Conservation (phyloP, 2,113 vertebrate species). For the Anser cygnoides region DNA sequence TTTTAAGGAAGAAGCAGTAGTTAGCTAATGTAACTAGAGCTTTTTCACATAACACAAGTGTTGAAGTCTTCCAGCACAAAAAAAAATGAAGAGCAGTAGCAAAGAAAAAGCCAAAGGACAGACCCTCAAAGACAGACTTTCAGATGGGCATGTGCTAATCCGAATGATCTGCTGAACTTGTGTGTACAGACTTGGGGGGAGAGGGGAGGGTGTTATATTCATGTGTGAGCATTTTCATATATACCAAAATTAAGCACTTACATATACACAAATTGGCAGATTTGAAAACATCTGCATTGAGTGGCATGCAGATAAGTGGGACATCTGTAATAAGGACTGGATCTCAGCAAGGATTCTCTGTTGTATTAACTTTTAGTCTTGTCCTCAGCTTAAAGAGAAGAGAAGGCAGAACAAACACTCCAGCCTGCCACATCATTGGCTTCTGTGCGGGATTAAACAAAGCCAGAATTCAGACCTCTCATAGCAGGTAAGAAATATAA, state of each 20-base stretch:
- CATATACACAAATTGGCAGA: background rate
- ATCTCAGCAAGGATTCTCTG: background rate
- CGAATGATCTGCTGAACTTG: background rate
- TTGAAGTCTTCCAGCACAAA: background rate
- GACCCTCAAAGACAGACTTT: background rate
- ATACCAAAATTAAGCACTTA: background rate
- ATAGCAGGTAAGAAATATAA: constrained; percentile 7
- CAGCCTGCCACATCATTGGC: background rate
- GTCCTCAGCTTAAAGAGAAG: background rate
- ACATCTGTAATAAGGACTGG: background rate
- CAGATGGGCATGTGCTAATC: background rate
- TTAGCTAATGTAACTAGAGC: background rate
- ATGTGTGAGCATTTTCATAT: background rate
- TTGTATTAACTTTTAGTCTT: background rate
- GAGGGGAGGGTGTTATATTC: background rate
- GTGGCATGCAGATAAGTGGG: fast-evolving
- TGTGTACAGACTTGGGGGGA: background rate
- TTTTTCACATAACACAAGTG: background rate
- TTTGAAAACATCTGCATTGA: background rate
- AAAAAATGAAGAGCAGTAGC: background rate
- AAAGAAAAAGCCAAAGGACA: background rate
- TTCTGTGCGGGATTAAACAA: background rate
- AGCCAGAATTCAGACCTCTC: background rate
- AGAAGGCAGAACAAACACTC: background rate
- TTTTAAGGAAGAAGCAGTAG: background rate